Evolutionary conservation across 2,888 invertebrate genomes (phyloP).

Genomic region (Cataglyphis albicans): DNA sequence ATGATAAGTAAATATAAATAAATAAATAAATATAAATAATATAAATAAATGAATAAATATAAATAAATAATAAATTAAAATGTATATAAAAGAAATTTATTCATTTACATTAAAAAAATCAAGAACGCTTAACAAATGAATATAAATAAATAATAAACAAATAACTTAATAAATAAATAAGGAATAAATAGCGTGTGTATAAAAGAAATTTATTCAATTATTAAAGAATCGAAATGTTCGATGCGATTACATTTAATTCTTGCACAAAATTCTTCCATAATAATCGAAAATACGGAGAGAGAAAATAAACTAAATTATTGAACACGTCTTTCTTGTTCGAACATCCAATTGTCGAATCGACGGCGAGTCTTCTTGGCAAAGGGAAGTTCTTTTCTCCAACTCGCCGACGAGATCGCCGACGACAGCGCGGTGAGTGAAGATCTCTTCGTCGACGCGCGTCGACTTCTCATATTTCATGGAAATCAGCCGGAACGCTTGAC

Average conservation of each 20-base stretch:
- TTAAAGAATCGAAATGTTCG: neutral
- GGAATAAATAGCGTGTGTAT: neutral
- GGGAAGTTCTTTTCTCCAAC: neutral
- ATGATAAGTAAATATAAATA: too few species aligned
- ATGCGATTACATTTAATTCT: neutral
- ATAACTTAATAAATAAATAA: too few species aligned
- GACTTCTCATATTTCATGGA: conserved; percentile 15
- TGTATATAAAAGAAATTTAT: too few species aligned
- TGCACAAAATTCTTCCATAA: neutral
- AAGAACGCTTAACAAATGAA: too few species aligned
- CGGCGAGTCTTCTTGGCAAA: neutral
- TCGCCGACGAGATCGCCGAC: neutral
- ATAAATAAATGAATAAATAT: too few species aligned
- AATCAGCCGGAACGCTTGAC: neutral
- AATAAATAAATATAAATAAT: too few species aligned
- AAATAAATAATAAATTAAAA: too few species aligned
- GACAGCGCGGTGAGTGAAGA: neutral
- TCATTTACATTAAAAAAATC: too few species aligned
- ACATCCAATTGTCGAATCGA: conserved; percentile 15
- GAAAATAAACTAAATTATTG: neutral
- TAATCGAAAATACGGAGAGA: neutral
- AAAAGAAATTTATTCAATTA: neutral
- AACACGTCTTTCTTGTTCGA: conserved; percentile 8
- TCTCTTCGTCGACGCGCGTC: neutral
- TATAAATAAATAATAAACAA: too few species aligned